Percentiles rank a stretch among this genome's conserved stretches.
Conservation (phyloP, 2,113 vertebrate species). For the Rhea americana region DNA sequence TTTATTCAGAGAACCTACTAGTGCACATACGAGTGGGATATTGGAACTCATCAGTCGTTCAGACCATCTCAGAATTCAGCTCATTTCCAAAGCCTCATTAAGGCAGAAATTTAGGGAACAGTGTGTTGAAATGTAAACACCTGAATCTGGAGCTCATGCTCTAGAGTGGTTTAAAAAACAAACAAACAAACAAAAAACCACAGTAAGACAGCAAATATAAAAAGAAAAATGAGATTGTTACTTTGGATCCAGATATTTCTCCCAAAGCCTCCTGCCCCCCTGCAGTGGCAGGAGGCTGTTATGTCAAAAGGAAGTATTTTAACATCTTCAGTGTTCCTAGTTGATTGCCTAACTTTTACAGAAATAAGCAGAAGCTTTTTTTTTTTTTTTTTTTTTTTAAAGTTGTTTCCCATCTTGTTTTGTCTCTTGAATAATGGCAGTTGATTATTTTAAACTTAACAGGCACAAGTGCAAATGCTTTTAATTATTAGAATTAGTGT, state of each 20-base stretch:
- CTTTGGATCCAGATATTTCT: background rate
- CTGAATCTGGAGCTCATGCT: background rate
- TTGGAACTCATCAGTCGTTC: background rate
- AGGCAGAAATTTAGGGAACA: background rate
- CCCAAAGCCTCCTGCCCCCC: background rate
- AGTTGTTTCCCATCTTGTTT: background rate
- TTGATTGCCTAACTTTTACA: background rate
- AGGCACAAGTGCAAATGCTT: background rate
- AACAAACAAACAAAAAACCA: background rate
- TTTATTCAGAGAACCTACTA: background rate
- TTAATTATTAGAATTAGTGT: background rate
- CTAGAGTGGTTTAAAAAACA: background rate
- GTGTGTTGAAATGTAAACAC: background rate
- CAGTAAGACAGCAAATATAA: background rate
- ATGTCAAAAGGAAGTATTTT: background rate
- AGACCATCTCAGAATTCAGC: background rate
- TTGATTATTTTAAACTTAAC: background rate
- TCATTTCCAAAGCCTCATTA: background rate
- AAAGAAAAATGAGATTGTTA: background rate
- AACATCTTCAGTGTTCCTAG: background rate
- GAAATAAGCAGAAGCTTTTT: background rate
- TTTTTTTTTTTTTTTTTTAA: too few relatives aligned
- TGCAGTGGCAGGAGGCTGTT: background rate
- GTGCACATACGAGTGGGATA: background rate
- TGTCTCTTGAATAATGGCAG: background rate